phyloP scores from a whole-genome alignment of 2,797 vertebrate genomes.

The Microchirus variegatus region DNA sequence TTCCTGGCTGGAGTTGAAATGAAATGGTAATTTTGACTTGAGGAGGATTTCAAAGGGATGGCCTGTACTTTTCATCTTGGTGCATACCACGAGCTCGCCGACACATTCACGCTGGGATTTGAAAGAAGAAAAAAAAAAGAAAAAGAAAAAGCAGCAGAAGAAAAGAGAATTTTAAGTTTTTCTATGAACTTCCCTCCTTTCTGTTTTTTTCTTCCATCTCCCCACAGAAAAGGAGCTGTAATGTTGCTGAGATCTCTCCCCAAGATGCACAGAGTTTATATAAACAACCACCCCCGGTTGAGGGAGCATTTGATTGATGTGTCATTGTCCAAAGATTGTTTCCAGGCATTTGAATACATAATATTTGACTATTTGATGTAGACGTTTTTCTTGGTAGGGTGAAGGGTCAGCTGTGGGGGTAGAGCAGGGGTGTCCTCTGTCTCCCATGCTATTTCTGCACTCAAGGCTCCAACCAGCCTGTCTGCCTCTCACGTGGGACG shows the following conservation, averaged over 20 bases:
- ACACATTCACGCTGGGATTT: slow-evolving; percentile 79
- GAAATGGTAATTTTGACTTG: slow-evolving; percentile 88
- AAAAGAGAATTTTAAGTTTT: slow-evolving; percentile 77
- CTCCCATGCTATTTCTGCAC: slow-evolving; percentile 66
- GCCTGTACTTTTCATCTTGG: slow-evolving; percentile 83
- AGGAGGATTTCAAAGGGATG: slow-evolving; percentile 86
- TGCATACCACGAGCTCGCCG: slow-evolving; percentile 80
- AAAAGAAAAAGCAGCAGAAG: slow-evolving; percentile 1
- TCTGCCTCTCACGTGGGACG: slow-evolving; percentile 63
- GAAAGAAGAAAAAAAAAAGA: slow-evolving; percentile 31
- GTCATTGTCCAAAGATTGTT: slow-evolving; percentile 77
- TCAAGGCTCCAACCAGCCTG: slow-evolving; percentile 49
- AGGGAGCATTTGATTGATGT: slow-evolving; percentile 74
- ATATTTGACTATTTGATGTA: slow-evolving; percentile 60
- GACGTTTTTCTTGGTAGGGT: slow-evolving; percentile 59
- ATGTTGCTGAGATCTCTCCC: slow-evolving; percentile 67
- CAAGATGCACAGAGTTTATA: slow-evolving; percentile 75
- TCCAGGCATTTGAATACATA: slow-evolving; percentile 80
- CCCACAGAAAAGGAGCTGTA: slow-evolving; percentile 70
- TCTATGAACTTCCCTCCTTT: slow-evolving; percentile 73
- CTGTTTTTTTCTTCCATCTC: slow-evolving; percentile 66
- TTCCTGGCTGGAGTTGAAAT: slow-evolving; percentile 86
- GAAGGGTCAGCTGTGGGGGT: slow-evolving; percentile 70
- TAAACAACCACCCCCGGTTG: slow-evolving; percentile 73
- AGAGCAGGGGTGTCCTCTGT: slow-evolving; percentile 68